phyloP scores from a whole-genome alignment of 2,113 vertebrate species.

The Strix aluco region DNA sequence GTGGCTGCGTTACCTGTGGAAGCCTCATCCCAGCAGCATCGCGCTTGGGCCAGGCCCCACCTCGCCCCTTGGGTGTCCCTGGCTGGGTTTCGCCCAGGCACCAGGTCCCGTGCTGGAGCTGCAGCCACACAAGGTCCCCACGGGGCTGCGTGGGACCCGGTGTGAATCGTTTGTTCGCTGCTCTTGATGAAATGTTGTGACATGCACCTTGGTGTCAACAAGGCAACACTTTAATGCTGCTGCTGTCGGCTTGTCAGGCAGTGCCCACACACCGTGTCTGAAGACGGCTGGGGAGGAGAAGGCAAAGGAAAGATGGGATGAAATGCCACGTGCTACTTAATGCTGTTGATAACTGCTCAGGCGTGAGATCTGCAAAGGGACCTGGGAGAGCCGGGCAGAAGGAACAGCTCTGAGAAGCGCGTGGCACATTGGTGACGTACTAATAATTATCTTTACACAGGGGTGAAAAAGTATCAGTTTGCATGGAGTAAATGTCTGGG shows the following conservation, averaged over 20 bases:
- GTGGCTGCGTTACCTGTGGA: not conserved
- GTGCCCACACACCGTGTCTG: not conserved
- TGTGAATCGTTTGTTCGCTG: rapidly evolving
- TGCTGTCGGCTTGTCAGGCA: not conserved
- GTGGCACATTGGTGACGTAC: rapidly evolving
- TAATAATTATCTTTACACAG: not conserved
- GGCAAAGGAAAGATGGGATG: not conserved
- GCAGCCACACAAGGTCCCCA: not conserved
- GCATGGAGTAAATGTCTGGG: not conserved
- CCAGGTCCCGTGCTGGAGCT: not conserved
- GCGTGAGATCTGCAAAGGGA: rapidly evolving
- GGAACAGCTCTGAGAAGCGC: not conserved
- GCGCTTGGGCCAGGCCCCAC: rapidly evolving
- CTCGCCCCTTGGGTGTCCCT: not conserved
- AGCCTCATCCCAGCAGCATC: not conserved
- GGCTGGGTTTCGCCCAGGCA: not conserved
- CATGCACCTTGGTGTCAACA: not conserved
- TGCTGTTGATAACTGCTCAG: not conserved
- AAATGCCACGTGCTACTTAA: rapidly evolving
- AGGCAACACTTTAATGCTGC: not conserved
- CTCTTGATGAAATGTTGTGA: not conserved
- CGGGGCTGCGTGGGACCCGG: not conserved
- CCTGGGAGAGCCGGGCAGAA: not conserved
- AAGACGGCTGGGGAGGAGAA: not conserved
- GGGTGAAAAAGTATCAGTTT: not conserved